These are phyloP conservation scores for Brachionus asplanchnoidis DNA, from an alignment of 1,140 invertebrate species.

Conservation along the genomic window DNA sequence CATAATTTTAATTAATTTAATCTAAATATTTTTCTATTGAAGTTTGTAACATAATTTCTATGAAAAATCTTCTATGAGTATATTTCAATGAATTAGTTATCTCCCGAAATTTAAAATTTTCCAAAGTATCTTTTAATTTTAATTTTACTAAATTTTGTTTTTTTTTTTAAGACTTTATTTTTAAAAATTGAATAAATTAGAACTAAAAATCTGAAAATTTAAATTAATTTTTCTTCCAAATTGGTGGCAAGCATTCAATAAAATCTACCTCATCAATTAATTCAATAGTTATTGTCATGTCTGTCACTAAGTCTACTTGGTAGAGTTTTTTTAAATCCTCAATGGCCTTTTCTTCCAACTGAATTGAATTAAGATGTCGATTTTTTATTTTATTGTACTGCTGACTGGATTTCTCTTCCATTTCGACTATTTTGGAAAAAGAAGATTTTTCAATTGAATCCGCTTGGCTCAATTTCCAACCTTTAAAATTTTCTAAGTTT, in stretches of 20 bases:
- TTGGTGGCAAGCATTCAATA: neutral
- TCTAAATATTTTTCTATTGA: too few relatives aligned
- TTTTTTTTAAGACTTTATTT: neutral
- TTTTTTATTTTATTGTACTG: conserved; percentile 36
- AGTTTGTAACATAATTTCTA: too few relatives aligned
- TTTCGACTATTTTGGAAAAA: conserved; percentile 25
- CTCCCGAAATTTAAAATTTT: too few relatives aligned
- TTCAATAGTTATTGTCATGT: conserved; percentile 31
- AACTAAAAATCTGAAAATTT: neutral
- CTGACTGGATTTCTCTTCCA: conserved; percentile 26
- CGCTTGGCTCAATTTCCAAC: neutral
- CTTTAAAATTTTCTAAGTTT: neutral
- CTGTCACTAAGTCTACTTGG: conserved; percentile 2
- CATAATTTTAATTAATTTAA: too few relatives aligned
- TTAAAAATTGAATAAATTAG: neutral
- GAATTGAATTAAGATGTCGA: neutral
- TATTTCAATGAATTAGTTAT: too few relatives aligned
- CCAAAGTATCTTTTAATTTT: too few relatives aligned
- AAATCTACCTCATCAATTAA: conserved; percentile 13
- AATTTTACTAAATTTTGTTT: too few relatives aligned
- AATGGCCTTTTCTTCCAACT: conserved; percentile 31
- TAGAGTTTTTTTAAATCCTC: conserved; percentile 21
- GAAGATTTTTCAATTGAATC: neutral
- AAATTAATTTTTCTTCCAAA: conserved; percentile 36
- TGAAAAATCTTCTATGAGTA: too few relatives aligned